Conservation (phyloP, 1,140 invertebrate species). For the Tachypleus tridentatus region DNA sequence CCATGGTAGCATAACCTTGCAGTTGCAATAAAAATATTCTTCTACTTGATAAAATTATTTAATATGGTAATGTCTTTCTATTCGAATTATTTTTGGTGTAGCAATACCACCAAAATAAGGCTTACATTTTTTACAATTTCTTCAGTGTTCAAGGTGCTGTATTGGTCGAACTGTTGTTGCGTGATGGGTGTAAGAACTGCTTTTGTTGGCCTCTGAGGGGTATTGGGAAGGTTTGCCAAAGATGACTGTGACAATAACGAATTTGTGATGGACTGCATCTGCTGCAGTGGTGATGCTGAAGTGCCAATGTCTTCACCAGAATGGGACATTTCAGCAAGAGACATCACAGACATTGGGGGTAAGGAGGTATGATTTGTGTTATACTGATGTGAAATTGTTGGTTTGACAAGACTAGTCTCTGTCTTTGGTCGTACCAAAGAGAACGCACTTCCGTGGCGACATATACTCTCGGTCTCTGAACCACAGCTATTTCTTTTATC, state of each 20-base stretch:
- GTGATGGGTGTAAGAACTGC: conserved; percentile 97
- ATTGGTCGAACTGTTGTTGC: conserved; percentile 97
- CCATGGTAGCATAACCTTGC: no score
- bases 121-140: conserved; percentile 86
- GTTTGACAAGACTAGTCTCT: conserved; percentile 38
- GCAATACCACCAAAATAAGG: no score
- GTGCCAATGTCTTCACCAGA: conserved; percentile 8
- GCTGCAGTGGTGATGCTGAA: conserved; percentile 68
- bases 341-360: no score
- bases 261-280: conserved; percentile 97
- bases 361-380: no score
- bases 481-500: conserved; percentile 3
- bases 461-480: conserved; percentile 4
- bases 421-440: conserved; percentile 65
- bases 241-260: conserved; percentile 83
- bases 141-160: conserved; percentile 96
- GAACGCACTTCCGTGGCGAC: conserved; percentile 67
- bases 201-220: conserved; percentile 70
- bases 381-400: no score
- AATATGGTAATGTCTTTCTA: no score
- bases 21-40: no score
- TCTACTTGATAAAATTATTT: no score
- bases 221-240: conserved; percentile 22
- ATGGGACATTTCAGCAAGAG: conserved; percentile 5
- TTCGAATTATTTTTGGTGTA: no score